A percentile compares a stretch with the other conserved stretches of the same genome.
Evolutionary conservation across 2,888 invertebrate species (phyloP).

Genomic region (Poecilus cupreus): DNA sequence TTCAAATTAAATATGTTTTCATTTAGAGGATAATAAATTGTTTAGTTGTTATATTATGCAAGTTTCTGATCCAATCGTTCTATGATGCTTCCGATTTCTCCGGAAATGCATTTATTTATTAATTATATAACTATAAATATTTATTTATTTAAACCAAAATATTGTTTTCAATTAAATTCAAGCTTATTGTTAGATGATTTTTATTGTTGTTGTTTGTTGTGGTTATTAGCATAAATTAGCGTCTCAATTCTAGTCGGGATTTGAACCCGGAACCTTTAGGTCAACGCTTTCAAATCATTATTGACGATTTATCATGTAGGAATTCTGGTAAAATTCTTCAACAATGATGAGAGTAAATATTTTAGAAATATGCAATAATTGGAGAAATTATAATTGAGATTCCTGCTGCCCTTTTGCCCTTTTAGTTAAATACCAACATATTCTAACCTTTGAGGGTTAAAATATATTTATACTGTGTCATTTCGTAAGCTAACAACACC

Average conservation of each 20-base stretch:
- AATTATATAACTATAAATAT: neutral
- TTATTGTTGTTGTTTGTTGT: neutral
- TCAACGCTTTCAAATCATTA: slow-evolving; percentile 31
- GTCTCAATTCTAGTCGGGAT: neutral
- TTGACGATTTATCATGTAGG: neutral
- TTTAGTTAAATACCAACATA: too few relatives aligned
- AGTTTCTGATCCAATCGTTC: too few relatives aligned
- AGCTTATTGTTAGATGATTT: neutral
- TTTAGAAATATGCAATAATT: neutral
- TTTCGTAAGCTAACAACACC: neutral
- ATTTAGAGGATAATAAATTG: too few relatives aligned
- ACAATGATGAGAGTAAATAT: neutral
- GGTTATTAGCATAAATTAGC: neutral
- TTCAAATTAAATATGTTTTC: too few relatives aligned
- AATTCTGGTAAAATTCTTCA: neutral
- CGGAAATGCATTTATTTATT: slow-evolving; percentile 1
- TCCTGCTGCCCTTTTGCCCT: neutral
- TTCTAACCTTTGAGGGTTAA: too few relatives aligned
- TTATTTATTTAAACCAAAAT: too few relatives aligned
- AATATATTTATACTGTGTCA: too few relatives aligned
- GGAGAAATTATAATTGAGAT: neutral
- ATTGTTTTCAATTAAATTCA: too few relatives aligned
- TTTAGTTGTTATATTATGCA: too few relatives aligned
- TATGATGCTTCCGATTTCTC: slow-evolving; percentile 19
- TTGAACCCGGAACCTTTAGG: slow-evolving; percentile 28